Evolutionary conservation across 2,888 invertebrate species (phyloP).

Genomic region (Synanthedon formicaeformis): DNA sequence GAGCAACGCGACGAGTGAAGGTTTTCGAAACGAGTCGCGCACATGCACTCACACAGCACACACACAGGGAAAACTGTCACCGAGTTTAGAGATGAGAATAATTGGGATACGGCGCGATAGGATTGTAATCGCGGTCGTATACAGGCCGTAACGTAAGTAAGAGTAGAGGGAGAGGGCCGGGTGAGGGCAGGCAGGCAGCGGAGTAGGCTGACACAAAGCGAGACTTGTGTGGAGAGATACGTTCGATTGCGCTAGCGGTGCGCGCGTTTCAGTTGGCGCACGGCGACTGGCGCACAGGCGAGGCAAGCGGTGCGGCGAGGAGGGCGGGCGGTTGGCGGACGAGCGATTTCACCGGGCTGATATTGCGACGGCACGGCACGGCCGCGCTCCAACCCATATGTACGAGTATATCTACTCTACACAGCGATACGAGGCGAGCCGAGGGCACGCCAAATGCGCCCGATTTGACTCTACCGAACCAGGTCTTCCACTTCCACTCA

Average conservation of each 20-base stretch:
- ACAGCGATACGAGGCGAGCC: conserved; percentile 30
- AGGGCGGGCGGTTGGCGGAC: conserved; percentile 64
- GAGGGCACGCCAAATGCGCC: conserved; percentile 42
- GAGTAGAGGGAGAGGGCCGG: conserved; percentile 26
- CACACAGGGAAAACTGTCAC: conserved; percentile 18
- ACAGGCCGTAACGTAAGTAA: conserved; percentile 16
- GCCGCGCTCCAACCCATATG: conserved; percentile 40
- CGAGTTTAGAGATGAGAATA: conserved; percentile 19
- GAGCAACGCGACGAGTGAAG: conserved; percentile 42
- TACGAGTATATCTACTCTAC: conserved; percentile 22
- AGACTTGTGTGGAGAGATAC: conserved; percentile 43
- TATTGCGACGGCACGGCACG: conserved; percentile 63
- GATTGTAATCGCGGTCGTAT: conserved; percentile 31
- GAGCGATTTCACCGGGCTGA: conserved; percentile 70
- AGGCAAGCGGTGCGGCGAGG: conserved; percentile 47
- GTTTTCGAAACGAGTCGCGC: conserved; percentile 37
- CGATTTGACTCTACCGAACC: conserved; percentile 28
- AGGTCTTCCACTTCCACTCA: conserved; percentile 31
- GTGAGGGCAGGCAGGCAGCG: conserved; percentile 36
- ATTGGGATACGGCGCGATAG: conserved; percentile 21
- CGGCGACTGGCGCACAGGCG: conserved; percentile 66
- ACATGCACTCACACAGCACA: conserved; percentile 37
- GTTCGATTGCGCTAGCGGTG: conserved; percentile 65
- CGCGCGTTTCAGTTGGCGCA: conserved; percentile 71
- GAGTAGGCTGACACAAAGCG: conserved; percentile 25